Evolutionary conservation across 1,140 invertebrate species (phyloP).

Genomic region (Aphaenogaster floridana): DNA sequence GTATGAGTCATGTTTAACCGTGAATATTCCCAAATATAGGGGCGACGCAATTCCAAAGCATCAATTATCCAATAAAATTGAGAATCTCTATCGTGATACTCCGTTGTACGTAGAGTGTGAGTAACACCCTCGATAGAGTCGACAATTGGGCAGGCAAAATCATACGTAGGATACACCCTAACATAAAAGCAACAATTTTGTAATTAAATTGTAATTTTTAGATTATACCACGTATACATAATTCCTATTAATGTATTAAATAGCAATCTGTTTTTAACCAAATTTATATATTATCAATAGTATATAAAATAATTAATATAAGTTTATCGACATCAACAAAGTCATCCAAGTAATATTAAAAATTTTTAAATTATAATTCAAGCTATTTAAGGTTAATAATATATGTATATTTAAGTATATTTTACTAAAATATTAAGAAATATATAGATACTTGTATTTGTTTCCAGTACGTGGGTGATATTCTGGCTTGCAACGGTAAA

Average conservation of each 20-base stretch:
- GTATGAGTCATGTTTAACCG: slow-evolving; percentile 99
- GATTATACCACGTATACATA: background rate
- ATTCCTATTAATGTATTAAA: background rate
- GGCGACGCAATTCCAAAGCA: slow-evolving; percentile 94
- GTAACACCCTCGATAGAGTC: slow-evolving; percentile 98
- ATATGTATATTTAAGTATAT: background rate
- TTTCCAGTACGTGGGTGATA: slow-evolving; percentile 96
- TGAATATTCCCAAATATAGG: slow-evolving; percentile 97
- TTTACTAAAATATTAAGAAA: slow-evolving; percentile 45
- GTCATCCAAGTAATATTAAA: background rate
- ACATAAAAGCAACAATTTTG: background rate
- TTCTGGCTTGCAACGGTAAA: slow-evolving; percentile 99
- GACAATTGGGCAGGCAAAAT: slow-evolving; percentile 99
- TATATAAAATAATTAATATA: slow-evolving; percentile 6
- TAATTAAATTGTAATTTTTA: background rate
- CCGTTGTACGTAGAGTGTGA: slow-evolving; percentile 96
- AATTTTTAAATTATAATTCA: background rate
- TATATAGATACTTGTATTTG: slow-evolving; percentile 95
- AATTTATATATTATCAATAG: background rate
- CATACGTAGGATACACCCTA: slow-evolving; percentile 99
- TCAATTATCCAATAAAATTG: slow-evolving; percentile 99
- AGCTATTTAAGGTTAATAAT: background rate
- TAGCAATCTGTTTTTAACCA: background rate
- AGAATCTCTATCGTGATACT: slow-evolving; percentile 99
- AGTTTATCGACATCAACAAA: background rate